These are phyloP conservation scores for Nasonovia ribisnigri DNA, from an alignment of 2,888 invertebrate species.

Conservation along the genomic window DNA sequence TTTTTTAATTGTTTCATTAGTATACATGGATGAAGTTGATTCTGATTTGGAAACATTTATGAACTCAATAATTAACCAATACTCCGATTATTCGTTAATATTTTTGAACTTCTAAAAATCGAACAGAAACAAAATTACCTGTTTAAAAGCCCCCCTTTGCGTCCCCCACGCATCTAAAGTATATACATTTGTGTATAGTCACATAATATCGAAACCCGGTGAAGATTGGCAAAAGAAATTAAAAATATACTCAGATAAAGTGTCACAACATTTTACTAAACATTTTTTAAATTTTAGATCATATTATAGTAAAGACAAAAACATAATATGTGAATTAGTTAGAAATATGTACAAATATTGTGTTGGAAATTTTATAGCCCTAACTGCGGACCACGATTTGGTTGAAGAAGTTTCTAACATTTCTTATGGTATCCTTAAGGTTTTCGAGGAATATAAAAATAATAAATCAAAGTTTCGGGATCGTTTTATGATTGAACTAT, in stretches of 20 bases:
- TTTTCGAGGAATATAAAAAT: background rate
- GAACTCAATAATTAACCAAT: background rate
- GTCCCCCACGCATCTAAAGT: background rate
- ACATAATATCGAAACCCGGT: too few species aligned
- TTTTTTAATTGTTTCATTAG: background rate
- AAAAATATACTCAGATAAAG: too few species aligned
- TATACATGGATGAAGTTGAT: accelerated
- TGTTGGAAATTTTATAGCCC: background rate
- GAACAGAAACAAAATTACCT: background rate
- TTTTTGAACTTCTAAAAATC: background rate
- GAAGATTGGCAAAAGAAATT: too few species aligned
- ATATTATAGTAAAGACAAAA: accelerated
- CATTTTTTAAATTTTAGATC: too few species aligned
- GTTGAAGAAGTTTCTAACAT: background rate
- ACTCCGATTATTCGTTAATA: background rate
- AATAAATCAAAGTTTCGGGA: accelerated
- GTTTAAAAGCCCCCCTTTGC: too few species aligned
- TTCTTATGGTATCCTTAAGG: background rate
- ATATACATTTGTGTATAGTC: background rate
- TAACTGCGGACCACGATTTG: background rate
- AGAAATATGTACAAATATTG: background rate
- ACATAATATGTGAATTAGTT: too few species aligned
- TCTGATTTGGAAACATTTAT: background rate
- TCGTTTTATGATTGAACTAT: background rate
- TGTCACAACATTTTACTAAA: too few species aligned